Evolutionary conservation across 2,113 vertebrate species (phyloP).

Genomic region (Oryzias woworae): DNA sequence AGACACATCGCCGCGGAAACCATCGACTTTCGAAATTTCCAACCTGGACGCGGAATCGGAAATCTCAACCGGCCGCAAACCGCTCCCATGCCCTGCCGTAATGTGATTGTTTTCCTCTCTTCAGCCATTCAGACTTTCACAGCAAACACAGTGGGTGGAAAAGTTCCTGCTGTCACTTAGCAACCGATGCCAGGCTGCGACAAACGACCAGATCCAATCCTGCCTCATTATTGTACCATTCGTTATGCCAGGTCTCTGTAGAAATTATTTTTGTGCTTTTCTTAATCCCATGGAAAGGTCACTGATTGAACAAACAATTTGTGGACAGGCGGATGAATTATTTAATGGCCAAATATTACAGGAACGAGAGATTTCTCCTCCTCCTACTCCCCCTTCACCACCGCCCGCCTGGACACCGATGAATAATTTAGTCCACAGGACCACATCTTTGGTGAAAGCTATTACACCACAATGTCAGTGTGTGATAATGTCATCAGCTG

Average conservation of each 20-base stretch:
- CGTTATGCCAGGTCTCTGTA: constrained; percentile 65
- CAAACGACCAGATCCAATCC: constrained; percentile 59
- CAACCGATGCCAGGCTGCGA: constrained; percentile 65
- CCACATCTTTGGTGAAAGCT: constrained; percentile 58
- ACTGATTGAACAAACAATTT: constrained; percentile 72
- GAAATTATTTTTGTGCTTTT: constrained; percentile 68
- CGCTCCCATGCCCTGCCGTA: constrained; percentile 35
- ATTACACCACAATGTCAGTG: constrained; percentile 64
- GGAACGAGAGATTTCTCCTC: constrained; percentile 31
- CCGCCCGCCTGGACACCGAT: constrained; percentile 35
- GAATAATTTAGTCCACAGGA: constrained; percentile 66
- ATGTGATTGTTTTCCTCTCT: constrained; percentile 61
- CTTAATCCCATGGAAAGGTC: constrained; percentile 71
- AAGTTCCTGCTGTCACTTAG: constrained; percentile 75
- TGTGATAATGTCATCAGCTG: constrained; percentile 61
- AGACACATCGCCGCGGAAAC: background rate
- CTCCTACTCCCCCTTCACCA: constrained; percentile 2
- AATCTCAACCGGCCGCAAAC: constrained; percentile 27
- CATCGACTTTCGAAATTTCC: constrained; percentile 20
- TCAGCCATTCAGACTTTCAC: constrained; percentile 61
- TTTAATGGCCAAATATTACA: constrained; percentile 72
- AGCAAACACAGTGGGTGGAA: constrained; percentile 67
- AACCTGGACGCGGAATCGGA: constrained; percentile 50
- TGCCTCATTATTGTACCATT: constrained; percentile 64
- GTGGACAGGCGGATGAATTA: constrained; percentile 64